phyloP scores from a whole-genome alignment of 2,113 vertebrate species.

The Motacilla alba region DNA sequence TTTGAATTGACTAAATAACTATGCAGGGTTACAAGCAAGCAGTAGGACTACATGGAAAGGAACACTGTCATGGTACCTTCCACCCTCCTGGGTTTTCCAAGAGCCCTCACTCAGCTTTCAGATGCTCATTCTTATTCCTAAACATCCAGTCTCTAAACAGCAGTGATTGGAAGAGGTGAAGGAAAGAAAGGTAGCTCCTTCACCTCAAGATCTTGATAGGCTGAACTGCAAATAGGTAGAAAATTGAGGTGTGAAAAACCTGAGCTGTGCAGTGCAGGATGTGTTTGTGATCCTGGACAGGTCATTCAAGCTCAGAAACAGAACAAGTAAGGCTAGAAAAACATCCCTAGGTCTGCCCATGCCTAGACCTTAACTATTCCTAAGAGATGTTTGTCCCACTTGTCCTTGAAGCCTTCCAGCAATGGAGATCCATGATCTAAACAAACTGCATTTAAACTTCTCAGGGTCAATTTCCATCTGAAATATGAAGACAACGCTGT shows the following conservation, averaged over 20 bases:
- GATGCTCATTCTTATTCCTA: not conserved
- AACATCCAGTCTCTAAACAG: not conserved
- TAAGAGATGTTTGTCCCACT: not conserved
- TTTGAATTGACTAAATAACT: not conserved
- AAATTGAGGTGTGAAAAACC: fast-evolving
- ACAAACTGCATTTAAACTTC: not conserved
- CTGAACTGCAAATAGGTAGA: not conserved
- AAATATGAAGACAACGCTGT: not conserved
- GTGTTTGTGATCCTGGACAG: not conserved
- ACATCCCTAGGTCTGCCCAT: not conserved
- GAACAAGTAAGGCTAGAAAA: not conserved
- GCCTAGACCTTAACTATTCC: not conserved
- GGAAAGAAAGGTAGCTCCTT: not conserved
- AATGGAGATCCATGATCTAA: not conserved
- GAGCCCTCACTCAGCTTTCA: not conserved
- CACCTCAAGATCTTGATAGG: not conserved
- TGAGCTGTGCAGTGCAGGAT: not conserved
- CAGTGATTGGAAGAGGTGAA: not conserved
- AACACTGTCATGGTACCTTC: not conserved
- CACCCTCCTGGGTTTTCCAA: not conserved
- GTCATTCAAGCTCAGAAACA: not conserved
- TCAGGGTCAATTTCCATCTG: not conserved
- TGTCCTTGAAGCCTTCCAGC: not conserved
- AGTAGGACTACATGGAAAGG: not conserved
- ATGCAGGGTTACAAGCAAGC: not conserved